These are phyloP conservation scores for Clarias platycephalus DNA, from an alignment of 2,797 vertebrate species.

Conservation along the genomic window DNA sequence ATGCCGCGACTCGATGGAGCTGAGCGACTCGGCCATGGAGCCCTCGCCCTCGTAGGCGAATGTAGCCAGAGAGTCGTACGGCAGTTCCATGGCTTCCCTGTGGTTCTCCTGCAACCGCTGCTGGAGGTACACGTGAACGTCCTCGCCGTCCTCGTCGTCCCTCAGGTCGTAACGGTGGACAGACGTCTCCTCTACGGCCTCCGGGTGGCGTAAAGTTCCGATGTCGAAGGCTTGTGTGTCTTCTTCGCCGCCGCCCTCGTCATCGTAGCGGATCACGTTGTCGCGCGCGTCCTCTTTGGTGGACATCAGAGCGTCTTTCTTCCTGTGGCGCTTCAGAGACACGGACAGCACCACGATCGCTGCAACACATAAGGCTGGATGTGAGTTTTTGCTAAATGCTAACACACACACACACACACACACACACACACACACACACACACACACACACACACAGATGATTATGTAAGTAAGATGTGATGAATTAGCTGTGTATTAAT, in stretches of 20 bases:
- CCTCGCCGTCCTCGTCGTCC: slow-evolving; percentile 67
- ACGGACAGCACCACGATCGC: slow-evolving; percentile 81
- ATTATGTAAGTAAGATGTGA: background rate
- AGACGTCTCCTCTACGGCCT: slow-evolving; percentile 72
- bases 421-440: background rate
- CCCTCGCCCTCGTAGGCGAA: slow-evolving; percentile 84
- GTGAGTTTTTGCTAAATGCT: background rate
- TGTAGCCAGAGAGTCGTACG: slow-evolving; percentile 85
- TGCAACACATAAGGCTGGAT: slow-evolving; percentile 49
- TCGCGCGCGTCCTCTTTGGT: slow-evolving; percentile 86
- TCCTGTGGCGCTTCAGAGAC: slow-evolving; percentile 78
- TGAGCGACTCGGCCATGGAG: slow-evolving; percentile 83
- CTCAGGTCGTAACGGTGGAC: slow-evolving; percentile 67
- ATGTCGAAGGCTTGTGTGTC: slow-evolving; percentile 88
- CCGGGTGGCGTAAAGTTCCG: slow-evolving; percentile 81
- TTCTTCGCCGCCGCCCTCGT: slow-evolving; percentile 85
- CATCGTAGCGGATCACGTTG: slow-evolving; percentile 86
- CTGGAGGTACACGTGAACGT: slow-evolving; percentile 83
- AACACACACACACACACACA: background rate
- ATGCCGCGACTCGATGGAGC: slow-evolving; percentile 80
- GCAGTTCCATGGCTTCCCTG: slow-evolving; percentile 72
- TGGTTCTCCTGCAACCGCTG: slow-evolving; percentile 82
- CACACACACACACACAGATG: background rate
- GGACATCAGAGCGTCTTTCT: slow-evolving; percentile 83
- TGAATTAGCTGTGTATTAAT: background rate